Evolutionary conservation across 2,113 vertebrate species (phyloP).

Genomic region (Tamias sibiricus): DNA sequence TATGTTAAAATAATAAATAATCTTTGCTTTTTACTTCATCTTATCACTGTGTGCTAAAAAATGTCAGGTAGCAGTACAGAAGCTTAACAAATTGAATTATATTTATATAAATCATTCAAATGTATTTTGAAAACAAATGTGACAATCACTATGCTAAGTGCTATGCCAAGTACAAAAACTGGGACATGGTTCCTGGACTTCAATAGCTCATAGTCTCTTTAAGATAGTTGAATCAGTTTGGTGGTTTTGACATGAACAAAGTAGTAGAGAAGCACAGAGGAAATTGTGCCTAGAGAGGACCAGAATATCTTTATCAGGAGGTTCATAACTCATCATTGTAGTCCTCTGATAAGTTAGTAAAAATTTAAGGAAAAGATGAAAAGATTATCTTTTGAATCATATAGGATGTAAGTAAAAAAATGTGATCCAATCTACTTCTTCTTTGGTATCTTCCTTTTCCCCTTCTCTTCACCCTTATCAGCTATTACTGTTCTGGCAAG

Average conservation of each 20-base stretch:
- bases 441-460: neutral
- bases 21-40: neutral
- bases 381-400: neutral
- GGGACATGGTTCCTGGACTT: neutral
- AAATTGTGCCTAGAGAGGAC: neutral
- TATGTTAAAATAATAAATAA: slow-evolving; percentile 5
- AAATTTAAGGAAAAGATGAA: neutral
- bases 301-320: neutral
- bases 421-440: neutral
- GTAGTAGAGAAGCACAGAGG: neutral
- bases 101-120: neutral
- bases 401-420: neutral
- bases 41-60: neutral
- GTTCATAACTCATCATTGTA: neutral
- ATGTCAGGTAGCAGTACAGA: neutral
- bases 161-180: neutral
- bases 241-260: neutral
- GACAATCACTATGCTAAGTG: neutral
- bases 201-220: neutral
- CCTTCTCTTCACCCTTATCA: neutral
- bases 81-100: neutral
- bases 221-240: neutral
- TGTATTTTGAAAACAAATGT: neutral
- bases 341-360: neutral
- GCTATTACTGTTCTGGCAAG: neutral